phyloP scores from a whole-genome alignment of 1,140 invertebrate genomes.

The Melitaea cinxia region DNA sequence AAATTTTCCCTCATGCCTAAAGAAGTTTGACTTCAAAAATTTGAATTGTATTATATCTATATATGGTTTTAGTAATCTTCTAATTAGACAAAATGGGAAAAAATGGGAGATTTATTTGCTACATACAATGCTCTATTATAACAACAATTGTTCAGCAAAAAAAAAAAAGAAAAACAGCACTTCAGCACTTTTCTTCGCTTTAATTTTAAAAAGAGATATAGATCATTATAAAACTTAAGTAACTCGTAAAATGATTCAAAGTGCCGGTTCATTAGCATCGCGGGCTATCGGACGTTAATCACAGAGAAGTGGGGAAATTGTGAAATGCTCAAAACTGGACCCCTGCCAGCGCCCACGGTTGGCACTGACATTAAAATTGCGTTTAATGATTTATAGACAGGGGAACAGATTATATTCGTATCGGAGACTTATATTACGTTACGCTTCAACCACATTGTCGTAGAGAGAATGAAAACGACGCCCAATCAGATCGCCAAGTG shows the following conservation, averaged over 20 bases:
- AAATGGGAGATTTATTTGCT: too few species aligned
- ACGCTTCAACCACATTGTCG: neutral
- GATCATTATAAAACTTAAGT: neutral
- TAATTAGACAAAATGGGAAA: too few species aligned
- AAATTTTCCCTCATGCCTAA: too few species aligned
- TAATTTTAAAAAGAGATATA: neutral
- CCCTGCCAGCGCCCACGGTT: slow-evolving; percentile 2
- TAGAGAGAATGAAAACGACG: too few species aligned
- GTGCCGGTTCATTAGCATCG: slow-evolving; percentile 4
- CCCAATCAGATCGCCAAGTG: too few species aligned
- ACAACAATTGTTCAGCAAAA: too few species aligned
- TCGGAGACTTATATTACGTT: neutral
- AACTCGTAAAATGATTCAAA: slow-evolving; percentile 1
- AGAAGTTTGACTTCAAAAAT: too few species aligned
- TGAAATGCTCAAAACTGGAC: slow-evolving; percentile 6
- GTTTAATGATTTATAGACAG: neutral
- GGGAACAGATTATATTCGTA: neutral
- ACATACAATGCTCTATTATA: too few species aligned
- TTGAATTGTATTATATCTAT: too few species aligned
- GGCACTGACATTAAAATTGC: slow-evolving; percentile 1
- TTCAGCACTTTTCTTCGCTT: neutral
- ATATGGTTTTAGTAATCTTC: too few species aligned
- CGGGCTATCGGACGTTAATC: slow-evolving; percentile 9
- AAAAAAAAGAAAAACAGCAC: neutral
- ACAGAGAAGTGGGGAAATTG: neutral